Base-by-base conservation (phyloP, 2,888 invertebrate genomes). In the Thereva unica region DNA sequence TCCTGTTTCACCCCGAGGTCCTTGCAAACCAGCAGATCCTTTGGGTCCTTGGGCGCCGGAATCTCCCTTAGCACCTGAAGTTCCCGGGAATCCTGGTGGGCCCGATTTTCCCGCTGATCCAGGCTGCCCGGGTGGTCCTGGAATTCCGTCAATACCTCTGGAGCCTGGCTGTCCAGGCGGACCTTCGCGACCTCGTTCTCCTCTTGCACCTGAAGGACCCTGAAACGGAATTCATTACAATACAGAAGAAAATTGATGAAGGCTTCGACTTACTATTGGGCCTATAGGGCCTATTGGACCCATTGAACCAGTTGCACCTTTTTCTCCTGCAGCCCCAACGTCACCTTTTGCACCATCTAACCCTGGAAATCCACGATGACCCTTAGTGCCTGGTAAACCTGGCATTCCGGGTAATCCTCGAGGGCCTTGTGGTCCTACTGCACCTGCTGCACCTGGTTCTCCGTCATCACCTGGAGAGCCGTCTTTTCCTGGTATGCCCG, bases 141-240 rank as follows among this genome's bases (percentile, higher is more conserved):
- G 81, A 40, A 88, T 85, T 5, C 93, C 93, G 76, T 93, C 92
- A 67, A 88, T 85, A 57, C 93, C 93, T 75, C 92, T 84, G 67
- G 90, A 82, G 5, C 93, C 93, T 0, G 89, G 87, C 3, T 89
- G 84, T 0, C 91, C 93, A 0, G 91, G 83, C 1, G 91, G 85
- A 0, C 93, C 93, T 81, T 93, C 93, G 44, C 93, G 84, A 1
- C 93, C 93, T 75, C 93, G 84, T 82, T 93, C 93, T 4, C 94
- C 93, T 71, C 93, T 84, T 5, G 90, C 85, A 42, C 94, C 93
- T 10, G 87, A 84, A 34, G 90, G 88, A 37, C 93, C 93, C 90
- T 91, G 68, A 73, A 72, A 52, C 64, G 64, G 68, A 54, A 63
- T 42, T 38, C 5, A 9, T 5, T 52, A 6, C 9, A 38, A 7